A percentile compares a stretch with the other conserved stretches of the same genome.
Evolutionary conservation across 1,140 invertebrate species (phyloP).

Genomic region (Meteorus sp.): DNA sequence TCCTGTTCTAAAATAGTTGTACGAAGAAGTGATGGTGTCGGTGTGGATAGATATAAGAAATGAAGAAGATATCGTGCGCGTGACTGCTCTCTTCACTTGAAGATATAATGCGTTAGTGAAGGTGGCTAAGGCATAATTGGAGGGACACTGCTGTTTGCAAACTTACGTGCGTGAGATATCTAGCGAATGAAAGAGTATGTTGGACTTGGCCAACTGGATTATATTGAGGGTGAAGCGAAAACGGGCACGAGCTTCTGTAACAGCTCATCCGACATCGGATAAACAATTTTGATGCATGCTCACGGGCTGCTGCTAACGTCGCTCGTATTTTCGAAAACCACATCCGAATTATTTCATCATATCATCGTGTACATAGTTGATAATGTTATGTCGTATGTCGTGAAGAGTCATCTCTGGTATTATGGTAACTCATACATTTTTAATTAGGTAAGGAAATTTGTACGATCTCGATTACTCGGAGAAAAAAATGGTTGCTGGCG

Average conservation of each 20-base stretch:
- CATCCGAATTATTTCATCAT: no score
- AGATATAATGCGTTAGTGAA: conserved; percentile 8
- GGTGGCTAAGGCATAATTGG: conserved; percentile 18
- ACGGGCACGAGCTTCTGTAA: background rate
- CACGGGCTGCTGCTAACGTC: conserved; percentile 28
- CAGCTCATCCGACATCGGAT: background rate
- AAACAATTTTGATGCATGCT: conserved; percentile 16
- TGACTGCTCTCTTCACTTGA: conserved; percentile 6
- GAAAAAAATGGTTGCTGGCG: no score
- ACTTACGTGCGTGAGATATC: no score
- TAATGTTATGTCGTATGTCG: no score
- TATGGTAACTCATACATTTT: no score
- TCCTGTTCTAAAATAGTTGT: conserved; percentile 12
- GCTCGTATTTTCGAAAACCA: no score
- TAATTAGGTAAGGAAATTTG: no score
- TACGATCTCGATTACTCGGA: no score
- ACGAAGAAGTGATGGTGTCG: background rate
- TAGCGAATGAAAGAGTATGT: background rate
- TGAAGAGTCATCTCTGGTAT: no score
- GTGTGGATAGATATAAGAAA: background rate
- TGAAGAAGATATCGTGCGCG: background rate
- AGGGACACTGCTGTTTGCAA: no score
- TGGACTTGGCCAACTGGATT: conserved; percentile 22
- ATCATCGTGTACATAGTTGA: no score
- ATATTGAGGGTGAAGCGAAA: conserved; percentile 21